Evolutionary conservation across 2,113 vertebrate genomes (phyloP).

Genomic region (Poeciliopsis retropinna): DNA sequence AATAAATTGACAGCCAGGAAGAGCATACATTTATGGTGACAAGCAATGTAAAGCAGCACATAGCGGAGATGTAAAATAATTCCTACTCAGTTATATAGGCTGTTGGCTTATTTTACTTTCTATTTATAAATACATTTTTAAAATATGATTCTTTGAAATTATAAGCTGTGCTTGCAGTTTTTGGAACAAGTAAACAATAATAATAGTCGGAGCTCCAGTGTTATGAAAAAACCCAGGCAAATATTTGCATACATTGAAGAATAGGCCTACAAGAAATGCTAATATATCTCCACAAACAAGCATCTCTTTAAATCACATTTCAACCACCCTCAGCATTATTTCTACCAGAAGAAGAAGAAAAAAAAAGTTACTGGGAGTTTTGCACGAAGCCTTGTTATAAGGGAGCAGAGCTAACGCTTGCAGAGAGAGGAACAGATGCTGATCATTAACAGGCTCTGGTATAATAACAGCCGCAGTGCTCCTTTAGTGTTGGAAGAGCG

Average conservation of each 20-base stretch:
- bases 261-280: constrained; percentile 24
- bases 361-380: constrained; percentile 37
- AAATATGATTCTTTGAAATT: constrained; percentile 1
- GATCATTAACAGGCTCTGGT: constrained; percentile 72
- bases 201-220: constrained; percentile 10
- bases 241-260: constrained; percentile 53
- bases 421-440: constrained; percentile 70
- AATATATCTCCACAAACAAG: constrained; percentile 41
- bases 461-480: constrained; percentile 72
- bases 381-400: constrained; percentile 53
- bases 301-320: constrained; percentile 55
- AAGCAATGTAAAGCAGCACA: too few relatives aligned
- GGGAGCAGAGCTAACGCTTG: constrained; percentile 53
- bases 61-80: too few relatives aligned
- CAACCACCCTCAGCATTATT: constrained; percentile 57
- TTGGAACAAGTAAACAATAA: constrained; percentile 16
- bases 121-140: background rate
- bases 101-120: too few relatives aligned
- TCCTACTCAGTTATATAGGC: too few relatives aligned
- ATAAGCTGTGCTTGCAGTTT: constrained; percentile 20
- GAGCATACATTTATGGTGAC: too few relatives aligned
- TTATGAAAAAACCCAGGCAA: constrained; percentile 10
- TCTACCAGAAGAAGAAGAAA: background rate
- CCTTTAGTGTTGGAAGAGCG: constrained; percentile 63
- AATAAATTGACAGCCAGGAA: too few relatives aligned